Conservation (phyloP, 2,888 invertebrate genomes). For the Tetropium fuscum region DNA sequence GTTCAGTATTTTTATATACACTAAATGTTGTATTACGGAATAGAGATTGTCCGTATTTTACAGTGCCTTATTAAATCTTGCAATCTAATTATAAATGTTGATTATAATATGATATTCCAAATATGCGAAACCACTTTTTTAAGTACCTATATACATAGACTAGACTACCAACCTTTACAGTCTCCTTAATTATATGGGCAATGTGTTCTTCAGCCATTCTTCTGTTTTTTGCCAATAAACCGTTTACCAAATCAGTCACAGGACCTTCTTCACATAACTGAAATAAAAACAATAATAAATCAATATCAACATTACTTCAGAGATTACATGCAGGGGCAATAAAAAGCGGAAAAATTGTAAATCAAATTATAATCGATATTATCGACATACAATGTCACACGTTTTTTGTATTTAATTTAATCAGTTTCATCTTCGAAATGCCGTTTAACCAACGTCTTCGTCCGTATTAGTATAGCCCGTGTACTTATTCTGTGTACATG, state of each 20-base stretch:
- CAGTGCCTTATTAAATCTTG: too few species aligned
- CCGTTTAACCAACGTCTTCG: not conserved
- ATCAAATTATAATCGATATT: slow-evolving; percentile 58
- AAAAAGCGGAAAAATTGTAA: slow-evolving; percentile 31
- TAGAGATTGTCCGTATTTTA: too few species aligned
- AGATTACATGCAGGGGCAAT: slow-evolving; percentile 69
- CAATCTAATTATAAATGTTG: too few species aligned
- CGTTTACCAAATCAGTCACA: slow-evolving; percentile 83
- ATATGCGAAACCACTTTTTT: not conserved
- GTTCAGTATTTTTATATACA: too few species aligned
- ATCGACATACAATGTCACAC: slow-evolving; percentile 27
- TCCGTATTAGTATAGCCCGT: not conserved
- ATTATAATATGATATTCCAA: too few species aligned
- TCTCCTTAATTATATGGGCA: slow-evolving; percentile 88
- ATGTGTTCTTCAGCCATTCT: slow-evolving; percentile 90
- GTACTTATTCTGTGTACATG: too few species aligned
- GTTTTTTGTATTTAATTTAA: slow-evolving; percentile 61
- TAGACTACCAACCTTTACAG: slow-evolving; percentile 76
- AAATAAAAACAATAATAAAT: slow-evolving; percentile 54
- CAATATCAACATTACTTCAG: slow-evolving; percentile 35
- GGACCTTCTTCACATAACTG: slow-evolving; percentile 90
- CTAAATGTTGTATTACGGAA: too few species aligned
- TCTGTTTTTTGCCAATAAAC: slow-evolving; percentile 76
- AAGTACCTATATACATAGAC: not conserved
- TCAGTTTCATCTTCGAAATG: not conserved